Evolutionary conservation across 2,113 vertebrate species (phyloP).

Genomic region (Ellobius talpinus): DNA sequence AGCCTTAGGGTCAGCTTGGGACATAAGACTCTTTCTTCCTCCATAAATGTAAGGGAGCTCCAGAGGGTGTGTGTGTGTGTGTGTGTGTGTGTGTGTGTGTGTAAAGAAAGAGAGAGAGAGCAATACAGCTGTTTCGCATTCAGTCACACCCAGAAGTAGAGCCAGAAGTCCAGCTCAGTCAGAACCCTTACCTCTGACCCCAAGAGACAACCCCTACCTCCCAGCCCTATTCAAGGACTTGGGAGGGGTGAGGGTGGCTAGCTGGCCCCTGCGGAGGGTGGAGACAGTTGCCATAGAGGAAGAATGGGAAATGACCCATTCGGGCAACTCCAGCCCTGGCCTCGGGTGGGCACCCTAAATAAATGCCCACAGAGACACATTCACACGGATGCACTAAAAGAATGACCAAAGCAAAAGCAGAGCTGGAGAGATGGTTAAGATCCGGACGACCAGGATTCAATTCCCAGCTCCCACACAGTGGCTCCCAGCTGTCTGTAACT

Average conservation of each 20-base stretch:
- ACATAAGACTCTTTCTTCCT: neutral
- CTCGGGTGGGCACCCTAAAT: neutral
- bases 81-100: no score
- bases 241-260: no score
- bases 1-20: neutral
- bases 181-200: neutral
- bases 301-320: neutral
- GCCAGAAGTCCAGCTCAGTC: neutral
- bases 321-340: neutral
- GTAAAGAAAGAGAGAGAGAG: neutral
- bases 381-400: no score
- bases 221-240: neutral
- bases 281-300: neutral
- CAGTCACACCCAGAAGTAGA: neutral
- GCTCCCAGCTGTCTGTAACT: neutral
- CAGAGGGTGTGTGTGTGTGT: neutral
- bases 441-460: neutral
- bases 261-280: accelerated
- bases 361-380: accelerated
- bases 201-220: accelerated
- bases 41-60: neutral
- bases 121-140: neutral
- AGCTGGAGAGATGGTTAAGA: no score
- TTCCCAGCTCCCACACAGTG: neutral
- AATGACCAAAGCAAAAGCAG: neutral